Evolutionary conservation across 2,888 invertebrate genomes (phyloP).

Genomic region (Laspeyria flexula): DNA sequence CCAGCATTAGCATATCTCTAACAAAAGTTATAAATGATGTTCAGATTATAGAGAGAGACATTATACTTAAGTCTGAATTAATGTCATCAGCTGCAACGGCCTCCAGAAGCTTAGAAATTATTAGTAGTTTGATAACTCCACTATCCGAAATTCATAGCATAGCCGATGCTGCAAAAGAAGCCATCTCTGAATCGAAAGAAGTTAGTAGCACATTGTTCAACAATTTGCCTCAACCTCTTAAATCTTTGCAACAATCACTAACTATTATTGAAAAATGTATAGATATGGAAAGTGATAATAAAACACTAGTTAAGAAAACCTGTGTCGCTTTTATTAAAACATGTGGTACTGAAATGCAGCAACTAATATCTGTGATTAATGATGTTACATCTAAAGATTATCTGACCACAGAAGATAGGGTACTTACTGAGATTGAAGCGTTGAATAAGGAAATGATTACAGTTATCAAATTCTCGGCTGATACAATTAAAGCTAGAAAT

Average conservation of each 20-base stretch:
- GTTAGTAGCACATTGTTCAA: slow-evolving; percentile 84
- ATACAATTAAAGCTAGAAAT: slow-evolving; percentile 80
- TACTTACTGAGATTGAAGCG: slow-evolving; percentile 73
- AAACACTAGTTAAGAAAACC: slow-evolving; percentile 89
- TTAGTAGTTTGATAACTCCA: slow-evolving; percentile 87
- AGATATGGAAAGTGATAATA: slow-evolving; percentile 88
- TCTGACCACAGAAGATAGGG: slow-evolving; percentile 70
- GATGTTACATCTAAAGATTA: slow-evolving; percentile 75
- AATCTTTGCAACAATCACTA: slow-evolving; percentile 88
- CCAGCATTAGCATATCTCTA: slow-evolving; percentile 53
- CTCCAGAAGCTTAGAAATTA: slow-evolving; percentile 88
- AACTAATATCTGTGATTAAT: slow-evolving; percentile 77
- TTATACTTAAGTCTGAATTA: slow-evolving; percentile 87
- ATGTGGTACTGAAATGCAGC: slow-evolving; percentile 84
- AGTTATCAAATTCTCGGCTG: slow-evolving; percentile 81
- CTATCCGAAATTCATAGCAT: slow-evolving; percentile 88
- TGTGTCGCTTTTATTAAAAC: slow-evolving; percentile 88
- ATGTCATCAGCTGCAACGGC: slow-evolving; percentile 89
- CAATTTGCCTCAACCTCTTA: slow-evolving; percentile 85
- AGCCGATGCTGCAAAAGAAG: slow-evolving; percentile 82
- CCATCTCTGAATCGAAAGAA: slow-evolving; percentile 63
- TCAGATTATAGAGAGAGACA: slow-evolving; percentile 87
- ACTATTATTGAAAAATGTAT: slow-evolving; percentile 89
- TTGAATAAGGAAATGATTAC: slow-evolving; percentile 81
- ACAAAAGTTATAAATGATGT: slow-evolving; percentile 86